These are phyloP conservation scores for Hydrophis major DNA, from an alignment of 2,797 vertebrate genomes.

Conservation along the genomic window DNA sequence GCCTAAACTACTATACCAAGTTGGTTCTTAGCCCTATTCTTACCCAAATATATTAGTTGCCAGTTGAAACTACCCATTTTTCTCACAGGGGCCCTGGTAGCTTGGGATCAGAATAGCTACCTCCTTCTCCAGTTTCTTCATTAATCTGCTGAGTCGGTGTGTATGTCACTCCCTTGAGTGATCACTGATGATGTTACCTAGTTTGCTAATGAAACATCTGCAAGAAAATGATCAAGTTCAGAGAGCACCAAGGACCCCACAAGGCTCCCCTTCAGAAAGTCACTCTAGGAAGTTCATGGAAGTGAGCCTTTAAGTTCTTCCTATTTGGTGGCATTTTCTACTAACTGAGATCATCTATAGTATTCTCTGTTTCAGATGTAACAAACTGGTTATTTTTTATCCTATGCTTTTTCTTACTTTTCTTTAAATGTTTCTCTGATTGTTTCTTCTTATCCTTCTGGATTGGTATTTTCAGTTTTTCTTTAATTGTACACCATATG, in stretches of 20 bases:
- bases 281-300: neutral
- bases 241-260: neutral
- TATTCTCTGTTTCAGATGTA: neutral
- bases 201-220: neutral
- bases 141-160: neutral
- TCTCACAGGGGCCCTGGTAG: neutral
- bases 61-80: neutral
- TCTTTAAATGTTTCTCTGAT: neutral
- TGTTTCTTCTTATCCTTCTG: neutral
- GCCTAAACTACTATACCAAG: neutral
- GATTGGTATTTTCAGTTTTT: neutral
- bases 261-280: neutral
- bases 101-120: neutral
- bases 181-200: neutral
- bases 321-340: neutral
- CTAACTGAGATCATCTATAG: neutral
- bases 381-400: neutral
- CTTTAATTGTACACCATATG: neutral
- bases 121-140: neutral
- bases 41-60: neutral
- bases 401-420: neutral
- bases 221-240: neutral
- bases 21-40: neutral
- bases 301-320: neutral
- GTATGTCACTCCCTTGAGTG: neutral